phyloP scores from a whole-genome alignment of 2,797 vertebrate species.

The Euthynnus affinis region DNA sequence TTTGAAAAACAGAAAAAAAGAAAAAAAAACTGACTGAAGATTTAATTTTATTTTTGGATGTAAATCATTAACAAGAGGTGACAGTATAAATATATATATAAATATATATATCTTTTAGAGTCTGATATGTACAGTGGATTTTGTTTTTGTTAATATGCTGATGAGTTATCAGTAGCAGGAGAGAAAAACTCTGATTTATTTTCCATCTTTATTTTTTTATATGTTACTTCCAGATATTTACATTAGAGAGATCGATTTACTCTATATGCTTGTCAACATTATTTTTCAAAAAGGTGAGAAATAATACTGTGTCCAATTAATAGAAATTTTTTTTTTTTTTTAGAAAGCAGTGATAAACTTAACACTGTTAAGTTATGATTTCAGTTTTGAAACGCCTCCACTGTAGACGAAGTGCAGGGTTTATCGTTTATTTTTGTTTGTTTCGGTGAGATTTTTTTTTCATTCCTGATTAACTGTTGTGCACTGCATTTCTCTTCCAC shows the following conservation, averaged over 20 bases:
- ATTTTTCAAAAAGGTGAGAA: slow-evolving; percentile 72
- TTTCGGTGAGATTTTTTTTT: slow-evolving; percentile 27
- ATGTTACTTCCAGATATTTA: slow-evolving; percentile 74
- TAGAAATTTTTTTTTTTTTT: no score
- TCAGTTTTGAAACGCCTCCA: slow-evolving; percentile 40
- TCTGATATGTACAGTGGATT: slow-evolving; percentile 82
- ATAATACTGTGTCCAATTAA: slow-evolving; percentile 50
- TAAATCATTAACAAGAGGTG: slow-evolving; percentile 74
- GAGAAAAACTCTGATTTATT: slow-evolving; percentile 62
- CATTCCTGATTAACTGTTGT: slow-evolving; percentile 31
- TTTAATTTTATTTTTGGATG: slow-evolving; percentile 82
- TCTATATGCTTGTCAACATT: slow-evolving; percentile 76
- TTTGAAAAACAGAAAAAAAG: slow-evolving; percentile 48
- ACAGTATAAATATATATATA: slow-evolving; percentile 47
- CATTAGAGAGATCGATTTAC: slow-evolving; percentile 70
- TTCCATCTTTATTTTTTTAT: slow-evolving; percentile 78
- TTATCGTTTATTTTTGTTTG: slow-evolving; percentile 26
- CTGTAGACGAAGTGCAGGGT: slow-evolving; percentile 28
- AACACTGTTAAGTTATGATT: slow-evolving; percentile 45
- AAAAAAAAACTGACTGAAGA: slow-evolving; percentile 72
- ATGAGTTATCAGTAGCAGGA: slow-evolving; percentile 63
- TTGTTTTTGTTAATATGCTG: slow-evolving; percentile 71
- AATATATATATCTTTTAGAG: slow-evolving; percentile 72
- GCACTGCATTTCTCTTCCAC: slow-evolving; percentile 47
- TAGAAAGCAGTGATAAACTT: slow-evolving; percentile 38